Evolutionary conservation across 92 coral and sea anemone species (phyloP), one percentile per base, ranked within the genome.

Genomic region (Paramuricea clavata): DNA sequence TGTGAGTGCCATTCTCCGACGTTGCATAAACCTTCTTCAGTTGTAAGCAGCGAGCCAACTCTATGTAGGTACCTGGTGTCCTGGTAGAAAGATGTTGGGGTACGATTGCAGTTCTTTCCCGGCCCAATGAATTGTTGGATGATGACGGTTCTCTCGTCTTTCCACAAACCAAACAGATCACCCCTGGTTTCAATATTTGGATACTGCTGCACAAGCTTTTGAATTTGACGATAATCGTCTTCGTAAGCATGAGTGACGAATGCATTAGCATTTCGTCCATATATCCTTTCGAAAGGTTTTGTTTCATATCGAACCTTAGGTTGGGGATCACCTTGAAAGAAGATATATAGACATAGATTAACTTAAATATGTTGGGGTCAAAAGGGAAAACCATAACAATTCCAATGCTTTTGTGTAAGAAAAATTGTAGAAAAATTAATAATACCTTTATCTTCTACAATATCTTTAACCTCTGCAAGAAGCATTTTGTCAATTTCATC

Each of bases 1-100:
- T 94, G 98, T 2, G 98, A 94, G 62, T 94, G 98, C 98, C 98
- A 94, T 76, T 94, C 98, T 22, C 98, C 98, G 49, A 94, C 91
- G 76, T 94, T 95, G 32, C 98, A 87, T 12, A 94, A 81, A 90
- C 89, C 87, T 80, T 89, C 91, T 12, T 42, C 64, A 0, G 78
- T 28, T 0, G 98, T 91, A 50, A 94, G 77, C 0, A 84, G 54
- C 27, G 78, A 81, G 1, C 98, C 98, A 47, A 90, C 92, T 19
- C 81, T 57, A 60, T 76, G 78, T 34, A 94, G 86, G 50, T 94
- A 94, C 12, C 81, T 82, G 2, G 90, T 71, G 57, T 94, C 94
- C 86, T 94, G 98, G 76, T 82, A 86, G 89, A 94, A 94, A 39
- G 83, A 82, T 23, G 70, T 59, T 12, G 81, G 77, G 0, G 94